These are phyloP conservation scores for Lasioglossum malachurum DNA, from an alignment of 2,888 invertebrate species.

Conservation along the genomic window DNA sequence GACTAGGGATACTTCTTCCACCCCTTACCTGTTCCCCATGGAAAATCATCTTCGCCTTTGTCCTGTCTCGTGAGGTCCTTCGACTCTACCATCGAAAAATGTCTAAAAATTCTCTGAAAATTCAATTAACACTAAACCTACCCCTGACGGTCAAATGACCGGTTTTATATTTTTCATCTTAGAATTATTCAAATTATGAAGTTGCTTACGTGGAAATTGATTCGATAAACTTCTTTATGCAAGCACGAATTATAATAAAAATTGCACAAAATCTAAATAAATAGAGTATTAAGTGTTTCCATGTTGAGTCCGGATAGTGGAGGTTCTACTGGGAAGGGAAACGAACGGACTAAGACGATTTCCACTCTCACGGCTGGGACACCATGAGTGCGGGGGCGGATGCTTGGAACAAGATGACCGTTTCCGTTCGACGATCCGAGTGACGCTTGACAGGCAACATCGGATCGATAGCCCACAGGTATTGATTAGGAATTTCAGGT, in stretches of 20 bases:
- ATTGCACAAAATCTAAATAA: no score
- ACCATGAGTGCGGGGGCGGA: neutral
- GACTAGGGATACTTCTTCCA: conserved; percentile 26
- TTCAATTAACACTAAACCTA: no score
- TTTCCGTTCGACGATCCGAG: neutral
- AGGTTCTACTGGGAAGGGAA: neutral
- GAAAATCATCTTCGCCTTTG: conserved; percentile 45
- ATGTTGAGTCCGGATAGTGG: no score
- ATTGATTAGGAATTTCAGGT: conserved; percentile 5
- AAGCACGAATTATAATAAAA: no score
- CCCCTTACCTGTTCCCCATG: conserved; percentile 9
- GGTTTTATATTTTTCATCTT: no score
- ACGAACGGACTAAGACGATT: conserved; percentile 31
- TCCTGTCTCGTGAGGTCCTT: conserved; percentile 47
- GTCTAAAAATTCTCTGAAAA: conserved; percentile 18
- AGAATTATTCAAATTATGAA: no score
- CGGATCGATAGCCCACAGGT: conserved; percentile 18
- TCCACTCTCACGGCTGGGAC: conserved; percentile 8
- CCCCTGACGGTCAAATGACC: no score
- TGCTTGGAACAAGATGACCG: conserved; percentile 23
- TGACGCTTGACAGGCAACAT: neutral
- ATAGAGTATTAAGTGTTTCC: no score
- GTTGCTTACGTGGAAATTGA: no score
- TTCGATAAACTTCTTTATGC: no score
- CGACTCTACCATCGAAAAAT: conserved; percentile 53